Base-by-base conservation (phyloP, 2,113 vertebrate species). In the Tragulus kanchil region DNA sequence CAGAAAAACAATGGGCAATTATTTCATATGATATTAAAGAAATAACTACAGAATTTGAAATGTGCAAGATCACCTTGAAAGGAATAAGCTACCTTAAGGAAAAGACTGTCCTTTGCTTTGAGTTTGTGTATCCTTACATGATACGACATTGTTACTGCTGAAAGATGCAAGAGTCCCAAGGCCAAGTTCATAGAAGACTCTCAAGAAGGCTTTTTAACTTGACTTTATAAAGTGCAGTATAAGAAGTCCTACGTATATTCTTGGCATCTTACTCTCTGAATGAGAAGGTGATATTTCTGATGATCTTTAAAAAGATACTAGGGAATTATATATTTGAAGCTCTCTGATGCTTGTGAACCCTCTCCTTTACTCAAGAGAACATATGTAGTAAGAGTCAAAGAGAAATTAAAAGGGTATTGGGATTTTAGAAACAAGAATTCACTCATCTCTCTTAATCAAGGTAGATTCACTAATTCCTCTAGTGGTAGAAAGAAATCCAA, bases 21-120 rank as follows among this genome's bases (percentile, higher is more conserved):
- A 73, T 84, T 89, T 93, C 50, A 28, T 42, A 23, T 56, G n/a
- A 15, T 59, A 26, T 52, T 85, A 58, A 25, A 85, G 58, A 85
- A 95, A 91, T 64, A 95, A 83, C 12, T 73, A 67, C 3, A 78
- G 82, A 90, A 73, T 78, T 28, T 90, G 13, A 94, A 93, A 91
- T 83, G 23, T 36, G 4, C 0, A 78, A 93, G 25, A 67, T 83
- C 14, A 69, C 14, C 56, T 88, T 93, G 10, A 79, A 96, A 97
- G 17, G 12, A 45, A 25, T 52, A 87, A 54, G 25, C 15, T 85
- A 58, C 69, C 54, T 89, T 36, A 64, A 79, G 28, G 64, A 52
- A 56, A 85, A 65, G 16, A 93, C 1, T 19, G 21, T 23, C 28
- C 13, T 93, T 94, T 90, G 45, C n/a, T 94, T 83, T 83, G 50